phyloP scores from a whole-genome alignment of 2,888 invertebrate species.

The Cheilosia pagana region DNA sequence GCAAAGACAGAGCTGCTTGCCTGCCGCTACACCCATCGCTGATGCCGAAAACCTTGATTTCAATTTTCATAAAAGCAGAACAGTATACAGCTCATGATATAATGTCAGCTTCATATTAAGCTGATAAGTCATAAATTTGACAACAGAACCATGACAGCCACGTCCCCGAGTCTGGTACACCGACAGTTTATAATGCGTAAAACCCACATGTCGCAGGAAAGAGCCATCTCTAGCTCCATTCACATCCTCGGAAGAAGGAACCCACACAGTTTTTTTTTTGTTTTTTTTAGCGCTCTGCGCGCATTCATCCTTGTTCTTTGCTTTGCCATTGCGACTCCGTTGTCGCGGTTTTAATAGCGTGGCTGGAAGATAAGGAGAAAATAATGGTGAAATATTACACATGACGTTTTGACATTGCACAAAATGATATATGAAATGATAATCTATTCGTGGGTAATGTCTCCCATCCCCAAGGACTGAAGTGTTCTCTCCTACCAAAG shows the following conservation, averaged over 20 bases:
- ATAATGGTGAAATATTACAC: conserved; percentile 75
- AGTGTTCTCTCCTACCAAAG: neutral
- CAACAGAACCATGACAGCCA: conserved; percentile 60
- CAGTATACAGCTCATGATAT: conserved; percentile 63
- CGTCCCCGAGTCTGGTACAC: conserved; percentile 35
- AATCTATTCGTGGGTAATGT: conserved; percentile 67
- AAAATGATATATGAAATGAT: conserved; percentile 75
- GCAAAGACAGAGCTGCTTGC: neutral
- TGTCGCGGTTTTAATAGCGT: conserved; percentile 74
- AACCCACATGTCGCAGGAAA: conserved; percentile 69
- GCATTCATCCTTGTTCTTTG: conserved; percentile 63
- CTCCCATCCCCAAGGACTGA: conserved; percentile 7
- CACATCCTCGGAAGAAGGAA: conserved; percentile 49
- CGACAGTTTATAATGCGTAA: conserved; percentile 74
- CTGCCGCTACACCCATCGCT: neutral
- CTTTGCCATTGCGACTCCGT: conserved; percentile 50
- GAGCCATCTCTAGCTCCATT: conserved; percentile 50
- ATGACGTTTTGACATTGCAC: conserved; percentile 74
- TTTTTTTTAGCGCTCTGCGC: conserved; percentile 37
- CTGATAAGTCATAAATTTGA: conserved; percentile 75
- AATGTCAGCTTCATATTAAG: conserved; percentile 72
- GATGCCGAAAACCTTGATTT: conserved; percentile 56
- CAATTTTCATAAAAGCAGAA: conserved; percentile 70
- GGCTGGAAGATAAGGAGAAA: conserved; percentile 72
- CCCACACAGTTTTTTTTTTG: conserved; percentile 6